Conservation (phyloP, 2,113 vertebrate species). For the Poeciliopsis turrubarensis region DNA sequence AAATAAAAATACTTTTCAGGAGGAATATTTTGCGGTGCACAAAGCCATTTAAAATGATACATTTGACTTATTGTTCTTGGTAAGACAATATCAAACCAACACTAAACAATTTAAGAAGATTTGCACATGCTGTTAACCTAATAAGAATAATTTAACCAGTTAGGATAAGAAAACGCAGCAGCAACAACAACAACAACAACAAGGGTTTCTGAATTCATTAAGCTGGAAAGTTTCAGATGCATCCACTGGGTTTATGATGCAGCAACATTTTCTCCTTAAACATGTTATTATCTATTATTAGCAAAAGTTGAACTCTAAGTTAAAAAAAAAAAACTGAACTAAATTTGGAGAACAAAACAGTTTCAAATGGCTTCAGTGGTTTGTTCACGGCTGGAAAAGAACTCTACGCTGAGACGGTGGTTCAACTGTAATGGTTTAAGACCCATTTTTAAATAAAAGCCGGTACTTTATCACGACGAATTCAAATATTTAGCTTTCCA, state of each 20-base stretch:
- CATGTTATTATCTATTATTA: background rate
- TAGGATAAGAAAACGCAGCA: conserved; percentile 12
- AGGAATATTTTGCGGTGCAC: no score
- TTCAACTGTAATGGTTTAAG: conserved; percentile 57
- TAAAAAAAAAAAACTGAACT: background rate
- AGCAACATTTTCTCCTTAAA: background rate
- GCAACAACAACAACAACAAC: conserved; percentile 2
- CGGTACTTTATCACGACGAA: conserved; percentile 57
- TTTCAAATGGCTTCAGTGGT: background rate
- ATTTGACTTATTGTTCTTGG: conserved; percentile 25
- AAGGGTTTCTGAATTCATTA: background rate
- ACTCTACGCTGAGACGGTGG: conserved; percentile 3
- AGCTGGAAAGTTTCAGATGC: background rate
- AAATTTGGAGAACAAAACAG: background rate
- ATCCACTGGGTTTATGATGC: no score
- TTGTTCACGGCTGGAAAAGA: background rate
- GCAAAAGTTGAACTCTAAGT: background rate
- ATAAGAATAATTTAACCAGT: conserved; percentile 6
- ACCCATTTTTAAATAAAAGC: conserved; percentile 71
- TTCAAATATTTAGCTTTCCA: conserved; percentile 78
- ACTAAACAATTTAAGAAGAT: conserved; percentile 22
- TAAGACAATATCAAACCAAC: conserved; percentile 10
- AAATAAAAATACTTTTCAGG: no score
- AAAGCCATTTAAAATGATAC: no score
- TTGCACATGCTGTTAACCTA: background rate